Percentiles rank a stretch among this genome's conserved stretches.
Conservation (phyloP, 2,113 vertebrate species). For the Pomatostomus ruficeps region DNA sequence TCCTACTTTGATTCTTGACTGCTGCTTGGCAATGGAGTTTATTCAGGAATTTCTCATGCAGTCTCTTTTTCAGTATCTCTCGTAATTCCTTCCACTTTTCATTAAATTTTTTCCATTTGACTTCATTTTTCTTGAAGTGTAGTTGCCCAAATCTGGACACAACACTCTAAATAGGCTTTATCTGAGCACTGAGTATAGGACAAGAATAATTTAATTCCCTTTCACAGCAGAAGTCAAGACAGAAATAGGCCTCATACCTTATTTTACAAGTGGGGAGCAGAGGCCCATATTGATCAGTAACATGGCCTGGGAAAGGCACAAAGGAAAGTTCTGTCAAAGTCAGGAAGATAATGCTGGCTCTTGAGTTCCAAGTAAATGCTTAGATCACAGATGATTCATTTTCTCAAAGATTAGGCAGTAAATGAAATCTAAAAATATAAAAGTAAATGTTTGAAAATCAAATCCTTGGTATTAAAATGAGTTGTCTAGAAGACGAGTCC, state of each 20-base stretch:
- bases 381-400: neutral
- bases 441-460: neutral
- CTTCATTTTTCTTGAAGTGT: neutral
- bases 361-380: neutral
- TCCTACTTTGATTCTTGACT: too few relatives aligned
- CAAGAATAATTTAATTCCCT: neutral
- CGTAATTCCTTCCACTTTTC: neutral
- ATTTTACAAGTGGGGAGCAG: neutral
- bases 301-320: neutral
- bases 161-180: neutral
- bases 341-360: neutral
- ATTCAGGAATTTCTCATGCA: neutral
- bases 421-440: neutral
- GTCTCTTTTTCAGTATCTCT: neutral
- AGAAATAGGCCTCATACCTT: neutral
- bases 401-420: neutral
- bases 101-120: neutral
- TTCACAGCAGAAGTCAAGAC: neutral
- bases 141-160: neutral
- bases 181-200: neutral
- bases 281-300: rapidly evolving
- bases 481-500: neutral
- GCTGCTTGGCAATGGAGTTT: too few relatives aligned
- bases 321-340: neutral
- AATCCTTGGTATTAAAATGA: neutral